Evolutionary conservation across 53 echinoderm and acorn worm genomes (phyloP), one percentile per base, ranked within the genome.

Genomic region (Echinometra lucunter): DNA sequence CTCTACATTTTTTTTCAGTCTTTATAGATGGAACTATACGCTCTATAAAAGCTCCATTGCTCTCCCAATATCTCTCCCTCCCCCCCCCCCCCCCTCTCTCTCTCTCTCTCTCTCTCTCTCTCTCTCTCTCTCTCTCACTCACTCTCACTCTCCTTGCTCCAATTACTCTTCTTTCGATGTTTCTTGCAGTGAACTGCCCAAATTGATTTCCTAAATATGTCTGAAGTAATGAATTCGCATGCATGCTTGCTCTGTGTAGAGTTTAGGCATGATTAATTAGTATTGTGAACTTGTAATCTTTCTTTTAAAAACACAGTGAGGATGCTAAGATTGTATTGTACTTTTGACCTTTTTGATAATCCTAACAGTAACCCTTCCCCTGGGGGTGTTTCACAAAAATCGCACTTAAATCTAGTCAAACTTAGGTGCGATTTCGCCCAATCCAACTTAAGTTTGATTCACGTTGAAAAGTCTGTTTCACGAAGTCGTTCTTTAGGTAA

Each of bases 221-320:
- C 78, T 78, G 78, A 78, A 78, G 42, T 78, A 78, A 78, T 78
- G 42, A 78, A 42, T 78, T 78, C 13, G 16, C 28, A 38, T 21
- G 3, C 18, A 34, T 34, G 16, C 0, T 40, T 40, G 35, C 19
- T 42, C 3, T 42, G 42, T 78, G 4, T 78, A 38, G 23, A 78
- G 35, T 72, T 72, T 72, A 72, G 32, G 72, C 72, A 72, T 2
- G n/a, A 35, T 72, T 2, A 72, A 72, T 12, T 7, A 7, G 42
- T 23, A 19, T 38, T 42, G 38, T 21, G 53, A 88, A 88, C 15
- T 28, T 88, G 10, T 25, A 3, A 88, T 88, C 8, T 88, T 53
- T 32, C 55, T 40, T 5, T 38, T 18, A 42, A 78, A 55, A 49
- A 55, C n/a, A 49, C 45, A 17, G 55, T 30, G 88, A 78, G 34